Percentiles rank a stretch among this genome's conserved stretches.
phyloP scores from a whole-genome alignment of 2,797 vertebrate genomes.

The Pteronotus mesoamericanus region DNA sequence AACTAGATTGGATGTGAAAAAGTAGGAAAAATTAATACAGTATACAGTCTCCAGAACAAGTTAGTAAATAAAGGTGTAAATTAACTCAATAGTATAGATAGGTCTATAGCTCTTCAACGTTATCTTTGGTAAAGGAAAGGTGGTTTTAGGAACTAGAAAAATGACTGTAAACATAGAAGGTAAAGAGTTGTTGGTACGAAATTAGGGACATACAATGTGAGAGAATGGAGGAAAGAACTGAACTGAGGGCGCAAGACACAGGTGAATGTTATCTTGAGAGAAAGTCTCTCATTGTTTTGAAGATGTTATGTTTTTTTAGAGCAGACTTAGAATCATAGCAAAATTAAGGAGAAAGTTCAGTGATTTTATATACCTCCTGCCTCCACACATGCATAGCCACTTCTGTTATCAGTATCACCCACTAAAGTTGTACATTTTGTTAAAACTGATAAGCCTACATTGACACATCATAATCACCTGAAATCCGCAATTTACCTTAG shows the following conservation, averaged over 20 bases:
- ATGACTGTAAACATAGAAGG: not conserved
- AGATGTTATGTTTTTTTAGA: not conserved
- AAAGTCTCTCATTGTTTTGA: not conserved
- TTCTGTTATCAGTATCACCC: not conserved
- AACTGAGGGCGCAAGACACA: not conserved
- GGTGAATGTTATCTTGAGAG: not conserved
- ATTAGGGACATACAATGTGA: fast-evolving
- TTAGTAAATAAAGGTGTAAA: not conserved
- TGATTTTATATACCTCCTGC: not conserved
- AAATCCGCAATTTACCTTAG: not conserved
- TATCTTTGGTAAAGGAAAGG: not conserved
- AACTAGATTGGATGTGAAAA: not conserved
- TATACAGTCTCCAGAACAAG: not conserved
- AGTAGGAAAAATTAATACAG: not conserved
- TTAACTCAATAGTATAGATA: not conserved
- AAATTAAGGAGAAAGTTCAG: not conserved
- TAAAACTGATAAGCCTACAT: not conserved
- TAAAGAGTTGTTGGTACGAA: not conserved
- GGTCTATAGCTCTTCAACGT: not conserved
- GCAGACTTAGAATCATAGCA: not conserved
- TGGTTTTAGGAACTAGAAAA: not conserved
- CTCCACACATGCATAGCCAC: not conserved
- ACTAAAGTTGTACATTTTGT: not conserved
- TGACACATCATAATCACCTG: not conserved
- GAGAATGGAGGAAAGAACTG: not conserved